phyloP scores from a whole-genome alignment of 2,113 vertebrate species.

The Blennius ocellaris region DNA sequence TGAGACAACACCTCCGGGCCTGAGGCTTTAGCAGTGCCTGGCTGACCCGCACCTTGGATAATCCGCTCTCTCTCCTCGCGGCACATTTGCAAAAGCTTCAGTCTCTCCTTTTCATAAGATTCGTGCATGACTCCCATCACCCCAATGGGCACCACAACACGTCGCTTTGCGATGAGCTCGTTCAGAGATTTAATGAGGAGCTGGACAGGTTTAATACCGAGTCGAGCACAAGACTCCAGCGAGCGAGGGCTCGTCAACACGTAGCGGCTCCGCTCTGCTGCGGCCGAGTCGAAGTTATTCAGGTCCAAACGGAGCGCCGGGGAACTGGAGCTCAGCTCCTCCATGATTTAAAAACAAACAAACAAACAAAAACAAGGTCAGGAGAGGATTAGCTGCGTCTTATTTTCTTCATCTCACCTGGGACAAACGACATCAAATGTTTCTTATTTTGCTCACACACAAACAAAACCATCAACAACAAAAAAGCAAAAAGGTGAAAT shows the following conservation, averaged over 20 bases:
- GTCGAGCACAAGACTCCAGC: conserved; percentile 72
- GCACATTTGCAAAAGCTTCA: conserved; percentile 62
- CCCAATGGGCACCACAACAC: conserved; percentile 46
- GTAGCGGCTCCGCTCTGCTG: conserved; percentile 51
- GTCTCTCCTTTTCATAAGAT: conserved; percentile 69
- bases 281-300: conserved; percentile 54
- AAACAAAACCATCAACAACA: too few species aligned
- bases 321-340: conserved; percentile 42
- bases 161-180: conserved; percentile 60
- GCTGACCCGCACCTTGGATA: conserved; percentile 45
- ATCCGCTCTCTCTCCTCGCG: conserved; percentile 65
- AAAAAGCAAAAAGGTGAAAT: not conserved
- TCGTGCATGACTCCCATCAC: conserved; percentile 69
- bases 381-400: conserved; percentile 54
- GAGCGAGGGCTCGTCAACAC: conserved; percentile 79
- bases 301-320: conserved; percentile 60
- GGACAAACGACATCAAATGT: too few species aligned
- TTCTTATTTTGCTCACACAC: too few species aligned
- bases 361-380: not conserved
- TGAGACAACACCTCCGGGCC: conserved; percentile 33
- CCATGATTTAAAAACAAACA: conserved; percentile 43
- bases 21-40: conserved; percentile 13
- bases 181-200: conserved; percentile 74
- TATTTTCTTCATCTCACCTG: too few species aligned
- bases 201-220: conserved; percentile 78